Base-by-base conservation (phyloP, 2,888 invertebrate genomes). In the Lycocerus yunnanus region DNA sequence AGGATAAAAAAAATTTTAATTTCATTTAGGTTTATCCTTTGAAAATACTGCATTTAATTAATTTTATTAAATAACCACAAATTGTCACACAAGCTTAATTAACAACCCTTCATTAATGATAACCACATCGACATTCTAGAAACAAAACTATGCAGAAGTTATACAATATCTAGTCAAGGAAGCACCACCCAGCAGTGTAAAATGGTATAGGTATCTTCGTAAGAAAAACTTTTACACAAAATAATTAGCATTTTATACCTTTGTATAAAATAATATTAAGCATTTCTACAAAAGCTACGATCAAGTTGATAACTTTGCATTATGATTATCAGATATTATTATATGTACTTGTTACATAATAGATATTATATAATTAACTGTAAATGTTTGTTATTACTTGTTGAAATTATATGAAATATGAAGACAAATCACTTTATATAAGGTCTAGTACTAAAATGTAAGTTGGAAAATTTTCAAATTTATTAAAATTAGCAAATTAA, bases 71-170 rank as follows among this genome's bases (percentile, higher is more conserved):
- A 20, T 18, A 20, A 20, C 61, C 61, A 63, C 61, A 18, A 63
- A 63, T 63, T 63, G 61, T 63, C 61, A 63, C 18, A 20, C 61
- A 63, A 20, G 8, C 15, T 27, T 59, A 61, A 59, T 63, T 16
- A 61, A 16, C 69, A 69, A 18, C 15, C 15, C 69, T 61, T 69
- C 69, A 27, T 63, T 69, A 69, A 43, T 63, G 63, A 69, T 63
- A 69, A 69, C 61, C 20, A 27, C 59, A 58, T 58, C 63, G 16
- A 59, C 24, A 71, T 58, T 43, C 20, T 20, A 66, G 71, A 43
- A 63, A 71, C 71, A 71, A 66, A 71, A 71, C 71, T 71, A 71
- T 71, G 71, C 66, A 11, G 66, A 71, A 71, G 66, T 71, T 71
- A 21, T 43, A 43, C 43, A 43, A 43, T 43, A 43, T n/a, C 43